These are phyloP conservation scores for Centruroides sculpturatus DNA, from an alignment of 1,140 invertebrate genomes.

Conservation along the genomic window DNA sequence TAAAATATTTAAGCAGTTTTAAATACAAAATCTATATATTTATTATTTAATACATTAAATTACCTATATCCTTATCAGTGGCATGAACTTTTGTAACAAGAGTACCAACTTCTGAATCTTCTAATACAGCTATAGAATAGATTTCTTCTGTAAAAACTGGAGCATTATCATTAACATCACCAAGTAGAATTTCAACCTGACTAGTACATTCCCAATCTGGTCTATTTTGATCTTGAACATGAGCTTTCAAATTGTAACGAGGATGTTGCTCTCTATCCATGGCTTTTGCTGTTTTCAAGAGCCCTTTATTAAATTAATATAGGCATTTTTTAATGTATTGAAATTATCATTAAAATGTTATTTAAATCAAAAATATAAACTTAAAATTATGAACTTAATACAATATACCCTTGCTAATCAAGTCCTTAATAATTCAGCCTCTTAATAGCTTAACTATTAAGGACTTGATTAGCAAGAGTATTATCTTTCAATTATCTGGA, in stretches of 20 bases:
- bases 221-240: slow-evolving; percentile 28
- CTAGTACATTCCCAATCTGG: slow-evolving; percentile 9
- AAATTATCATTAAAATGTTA: no score
- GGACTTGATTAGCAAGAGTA: no score
- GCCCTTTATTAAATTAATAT: slow-evolving; percentile 41
- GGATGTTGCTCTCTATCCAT: slow-evolving; percentile 69
- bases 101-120: slow-evolving; percentile 53
- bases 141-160: slow-evolving; percentile 56
- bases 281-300: slow-evolving; percentile 63
- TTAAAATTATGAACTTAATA: no score
- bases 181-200: slow-evolving; percentile 60
- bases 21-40: no score
- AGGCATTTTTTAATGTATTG: no score
- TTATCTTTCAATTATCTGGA: no score
- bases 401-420: no score
- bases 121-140: slow-evolving; percentile 44
- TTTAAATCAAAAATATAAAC: no score
- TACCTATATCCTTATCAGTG: slow-evolving; percentile 57
- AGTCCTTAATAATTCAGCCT: no score
- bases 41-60: background rate
- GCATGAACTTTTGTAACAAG: slow-evolving; percentile 41
- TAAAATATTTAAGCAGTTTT: no score
- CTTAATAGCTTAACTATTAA: no score
- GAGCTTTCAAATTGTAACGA: slow-evolving; percentile 51
- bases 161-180: slow-evolving; percentile 73